phyloP scores from a whole-genome alignment of 2,113 vertebrate genomes.

The Rutilus rutilus region DNA sequence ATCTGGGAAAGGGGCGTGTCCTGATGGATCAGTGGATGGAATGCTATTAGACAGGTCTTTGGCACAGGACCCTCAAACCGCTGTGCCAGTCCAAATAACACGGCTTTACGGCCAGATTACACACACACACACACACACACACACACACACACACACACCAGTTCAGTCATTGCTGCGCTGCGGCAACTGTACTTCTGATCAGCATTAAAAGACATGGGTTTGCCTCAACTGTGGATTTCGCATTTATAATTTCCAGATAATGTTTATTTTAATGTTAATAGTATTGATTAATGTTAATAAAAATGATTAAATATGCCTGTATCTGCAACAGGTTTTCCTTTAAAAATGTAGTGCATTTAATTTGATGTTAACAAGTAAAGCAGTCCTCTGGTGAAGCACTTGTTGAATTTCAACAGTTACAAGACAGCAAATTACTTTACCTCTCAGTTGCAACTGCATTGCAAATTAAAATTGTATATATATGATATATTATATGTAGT shows the following conservation, averaged over 20 bases:
- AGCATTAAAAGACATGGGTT: conserved; percentile 3
- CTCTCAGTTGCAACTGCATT: background rate
- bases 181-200: background rate
- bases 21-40: conserved; percentile 19
- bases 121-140: background rate
- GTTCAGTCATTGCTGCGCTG: background rate
- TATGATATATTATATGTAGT: background rate
- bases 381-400: background rate
- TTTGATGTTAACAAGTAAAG: background rate
- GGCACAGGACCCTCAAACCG: conserved; percentile 23
- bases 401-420: background rate
- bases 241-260: background rate
- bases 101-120: conserved; percentile 13
- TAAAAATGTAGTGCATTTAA: background rate
- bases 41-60: background rate
- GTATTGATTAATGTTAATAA: no score
- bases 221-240: background rate
- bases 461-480: background rate
- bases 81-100: conserved; percentile 13
- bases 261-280: background rate
- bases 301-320: background rate
- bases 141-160: background rate
- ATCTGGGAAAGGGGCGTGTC: background rate
- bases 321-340: no score
- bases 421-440: background rate